Evolutionary conservation across 1,140 invertebrate species (phyloP).

Genomic region (Rhagoletis zephyria): DNA sequence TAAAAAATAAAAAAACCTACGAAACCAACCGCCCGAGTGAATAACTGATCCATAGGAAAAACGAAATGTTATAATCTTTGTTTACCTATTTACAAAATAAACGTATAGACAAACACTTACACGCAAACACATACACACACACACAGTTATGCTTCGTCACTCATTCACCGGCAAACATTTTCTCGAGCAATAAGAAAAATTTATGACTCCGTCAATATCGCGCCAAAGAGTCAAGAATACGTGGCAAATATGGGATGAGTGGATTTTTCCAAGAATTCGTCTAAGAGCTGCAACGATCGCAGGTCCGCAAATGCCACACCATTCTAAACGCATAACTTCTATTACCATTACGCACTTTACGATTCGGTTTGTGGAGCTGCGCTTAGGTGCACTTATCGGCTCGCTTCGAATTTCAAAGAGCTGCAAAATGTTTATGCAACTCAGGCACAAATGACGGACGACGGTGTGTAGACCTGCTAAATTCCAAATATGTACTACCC

Average conservation of each 20-base stretch:
- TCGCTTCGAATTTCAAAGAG: conserved; percentile 43
- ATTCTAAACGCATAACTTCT: conserved; percentile 20
- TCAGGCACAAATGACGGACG: neutral
- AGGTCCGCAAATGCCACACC: neutral
- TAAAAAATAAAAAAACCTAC: neutral
- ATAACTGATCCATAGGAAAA: conserved; percentile 29
- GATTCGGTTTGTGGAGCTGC: neutral
- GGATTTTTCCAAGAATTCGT: conserved; percentile 26
- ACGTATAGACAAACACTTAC: neutral
- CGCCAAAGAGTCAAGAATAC: conserved; percentile 45
- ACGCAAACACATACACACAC: neutral
- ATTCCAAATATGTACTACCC: neutral
- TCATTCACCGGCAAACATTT: conserved; percentile 8
- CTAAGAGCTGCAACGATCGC: neutral
- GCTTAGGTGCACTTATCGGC: conserved; percentile 32
- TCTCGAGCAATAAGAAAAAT: conserved; percentile 29
- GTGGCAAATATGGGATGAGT: conserved; percentile 21
- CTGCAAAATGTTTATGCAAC: conserved; percentile 46
- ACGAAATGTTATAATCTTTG: conserved; percentile 18
- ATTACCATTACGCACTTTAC: neutral
- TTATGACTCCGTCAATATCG: conserved; percentile 40
- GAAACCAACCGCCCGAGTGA: neutral
- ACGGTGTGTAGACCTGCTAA: neutral
- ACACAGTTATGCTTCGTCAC: neutral
- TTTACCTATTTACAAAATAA: conserved; percentile 33